Evolutionary conservation across 2,797 vertebrate genomes (phyloP).

Genomic region (Emydoidea blandingii): DNA sequence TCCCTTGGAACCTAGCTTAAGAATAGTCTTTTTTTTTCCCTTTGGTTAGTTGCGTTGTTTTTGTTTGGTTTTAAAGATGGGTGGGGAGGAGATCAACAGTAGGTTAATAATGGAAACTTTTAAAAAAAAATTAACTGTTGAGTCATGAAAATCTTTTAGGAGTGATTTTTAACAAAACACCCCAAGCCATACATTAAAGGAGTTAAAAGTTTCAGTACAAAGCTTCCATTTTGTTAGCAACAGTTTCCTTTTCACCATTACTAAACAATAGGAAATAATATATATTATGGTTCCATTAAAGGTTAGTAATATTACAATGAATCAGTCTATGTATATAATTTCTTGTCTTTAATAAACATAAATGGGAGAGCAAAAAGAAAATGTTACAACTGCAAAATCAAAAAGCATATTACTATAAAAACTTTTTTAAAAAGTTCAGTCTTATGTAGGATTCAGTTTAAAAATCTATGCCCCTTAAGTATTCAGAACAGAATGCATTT

Average conservation of each 20-base stretch:
- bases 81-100: not conserved
- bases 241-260: not conserved
- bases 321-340: not conserved
- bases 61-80: not conserved
- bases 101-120: not conserved
- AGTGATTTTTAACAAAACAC: not conserved
- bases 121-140: not conserved
- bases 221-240: not conserved
- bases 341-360: conserved; percentile 5
- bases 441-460: conserved; percentile 43
- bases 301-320: not conserved
- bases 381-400: conserved; percentile 4
- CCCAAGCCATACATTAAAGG: not conserved
- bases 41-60: not conserved
- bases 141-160: not conserved
- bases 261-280: not conserved
- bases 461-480: conserved; percentile 22
- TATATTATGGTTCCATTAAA: not conserved
- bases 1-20: not conserved
- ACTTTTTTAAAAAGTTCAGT: conserved; percentile 25
- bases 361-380: not conserved
- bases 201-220: not conserved
- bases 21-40: not conserved
- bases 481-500: conserved; percentile 67
- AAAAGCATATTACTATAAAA: conserved; percentile 43